Evolutionary conservation across 2,113 vertebrate genomes (phyloP).

Genomic region (Sphyrna mokarran): DNA sequence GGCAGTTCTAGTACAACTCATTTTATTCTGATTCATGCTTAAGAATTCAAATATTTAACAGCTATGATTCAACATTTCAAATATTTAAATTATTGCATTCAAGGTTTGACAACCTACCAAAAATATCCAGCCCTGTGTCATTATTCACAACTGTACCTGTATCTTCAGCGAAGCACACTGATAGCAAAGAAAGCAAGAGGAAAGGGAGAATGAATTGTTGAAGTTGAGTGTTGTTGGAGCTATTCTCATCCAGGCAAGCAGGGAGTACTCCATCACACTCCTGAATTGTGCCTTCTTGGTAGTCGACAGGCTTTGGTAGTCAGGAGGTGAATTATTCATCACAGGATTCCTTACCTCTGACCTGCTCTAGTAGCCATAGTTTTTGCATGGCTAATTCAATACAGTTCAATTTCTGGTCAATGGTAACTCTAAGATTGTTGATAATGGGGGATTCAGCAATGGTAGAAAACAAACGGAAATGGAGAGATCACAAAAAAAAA

Average conservation of each 20-base stretch:
- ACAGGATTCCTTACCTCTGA: no score
- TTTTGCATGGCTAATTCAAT: no score
- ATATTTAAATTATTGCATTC: not conserved
- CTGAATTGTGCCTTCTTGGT: no score
- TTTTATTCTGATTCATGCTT: not conserved
- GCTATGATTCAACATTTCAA: not conserved
- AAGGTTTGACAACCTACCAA: not conserved
- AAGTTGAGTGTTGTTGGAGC: no score
- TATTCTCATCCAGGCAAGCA: no score
- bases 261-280: no score
- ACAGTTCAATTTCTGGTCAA: no score
- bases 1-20: not conserved
- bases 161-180: not conserved
- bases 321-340: no score
- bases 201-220: not conserved
- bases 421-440: no score
- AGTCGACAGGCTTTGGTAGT: no score
- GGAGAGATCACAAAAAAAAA: not conserved
- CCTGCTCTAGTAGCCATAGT: no score
- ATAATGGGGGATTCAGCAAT: no score
- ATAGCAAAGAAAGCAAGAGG: not conserved
- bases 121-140: not conserved
- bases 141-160: not conserved
- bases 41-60: not conserved
- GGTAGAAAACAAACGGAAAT: not conserved